Base-by-base conservation (phyloP, 23 tunicate genomes). In the Clavelina lepadiformis region DNA sequence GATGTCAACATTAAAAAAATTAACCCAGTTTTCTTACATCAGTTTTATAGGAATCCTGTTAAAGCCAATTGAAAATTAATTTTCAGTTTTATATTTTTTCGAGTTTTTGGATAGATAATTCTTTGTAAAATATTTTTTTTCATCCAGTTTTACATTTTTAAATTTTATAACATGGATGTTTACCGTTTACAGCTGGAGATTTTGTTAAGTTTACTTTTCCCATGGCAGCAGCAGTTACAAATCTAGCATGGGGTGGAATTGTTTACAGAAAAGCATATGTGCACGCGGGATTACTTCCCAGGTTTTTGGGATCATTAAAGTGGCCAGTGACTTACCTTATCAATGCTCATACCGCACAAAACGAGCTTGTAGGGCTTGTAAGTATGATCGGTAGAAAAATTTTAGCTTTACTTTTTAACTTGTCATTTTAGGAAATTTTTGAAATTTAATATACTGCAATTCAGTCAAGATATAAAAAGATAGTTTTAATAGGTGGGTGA, bases 161-260 rank as follows among this genome's bases (percentile, higher is more conserved):
- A n/a, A n/a, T n/a, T n/a, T n/a, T n/a, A n/a, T n/a, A n/a, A n/a
- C n/a, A n/a, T n/a, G n/a, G n/a, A n/a, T n/a, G n/a, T n/a, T n/a
- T n/a, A n/a, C n/a, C n/a, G n/a, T n/a, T n/a, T n/a, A n/a, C n/a
- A 89, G 99, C 99, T 75, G 99, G 99, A 21, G 99, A 94, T 68
- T 57, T 72, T 52, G 83, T 85, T 3, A 94, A 94, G 51, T 94
- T 94, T 53, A 92, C 77, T 13, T 94, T 94, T 51, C 99, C 99
- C 19, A 80, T 86, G 95, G 99, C 99, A 28, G 72, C 72, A 46
- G 65, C 99, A 1, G 92, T 92, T 0, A 94, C 95, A 21, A 75
- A 75, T 32, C 66, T 94, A 7, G 88, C 95, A 1, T 94, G 99
- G 99, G 99, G 99, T 21, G 88, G 89, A 56, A 86, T 86, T 61